phyloP scores from a whole-genome alignment of 2,888 invertebrate species.

The Chloromyia formosa region DNA sequence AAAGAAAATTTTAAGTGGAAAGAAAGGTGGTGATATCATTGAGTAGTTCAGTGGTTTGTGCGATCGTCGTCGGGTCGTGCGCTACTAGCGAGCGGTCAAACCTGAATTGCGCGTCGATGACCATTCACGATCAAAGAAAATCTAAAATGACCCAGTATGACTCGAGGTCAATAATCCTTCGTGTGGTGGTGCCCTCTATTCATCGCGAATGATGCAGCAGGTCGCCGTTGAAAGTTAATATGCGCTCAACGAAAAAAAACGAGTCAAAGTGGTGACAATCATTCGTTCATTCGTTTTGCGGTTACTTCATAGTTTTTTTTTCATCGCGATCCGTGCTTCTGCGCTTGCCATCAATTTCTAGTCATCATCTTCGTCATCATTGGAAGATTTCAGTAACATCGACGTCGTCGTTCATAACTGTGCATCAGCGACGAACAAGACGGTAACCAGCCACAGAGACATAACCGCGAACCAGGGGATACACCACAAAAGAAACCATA shows the following conservation, averaged over 20 bases:
- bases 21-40: too few relatives aligned
- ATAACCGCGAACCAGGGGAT: slow-evolving; percentile 7
- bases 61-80: too few relatives aligned
- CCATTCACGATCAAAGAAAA: background rate
- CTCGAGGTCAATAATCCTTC: slow-evolving; percentile 23
- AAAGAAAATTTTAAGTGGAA: too few relatives aligned
- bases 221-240: slow-evolving; percentile 35
- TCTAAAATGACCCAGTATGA: background rate
- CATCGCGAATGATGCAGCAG: slow-evolving; percentile 24
- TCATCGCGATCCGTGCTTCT: too few relatives aligned
- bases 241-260: slow-evolving; percentile 11
- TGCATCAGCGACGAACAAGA: background rate
- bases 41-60: too few relatives aligned
- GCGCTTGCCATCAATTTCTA: too few relatives aligned
- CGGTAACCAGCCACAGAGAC: background rate
- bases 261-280: slow-evolving; percentile 11
- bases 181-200: background rate
- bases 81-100: too few relatives aligned
- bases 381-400: too few relatives aligned
- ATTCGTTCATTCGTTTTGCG: slow-evolving; percentile 16
- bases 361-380: too few relatives aligned
- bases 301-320: slow-evolving; percentile 5
- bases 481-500: slow-evolving; percentile 12
- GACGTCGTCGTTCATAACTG: background rate
- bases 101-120: too few relatives aligned